phyloP scores from a whole-genome alignment of 2,113 vertebrate genomes.

The Saccopteryx leptura region DNA sequence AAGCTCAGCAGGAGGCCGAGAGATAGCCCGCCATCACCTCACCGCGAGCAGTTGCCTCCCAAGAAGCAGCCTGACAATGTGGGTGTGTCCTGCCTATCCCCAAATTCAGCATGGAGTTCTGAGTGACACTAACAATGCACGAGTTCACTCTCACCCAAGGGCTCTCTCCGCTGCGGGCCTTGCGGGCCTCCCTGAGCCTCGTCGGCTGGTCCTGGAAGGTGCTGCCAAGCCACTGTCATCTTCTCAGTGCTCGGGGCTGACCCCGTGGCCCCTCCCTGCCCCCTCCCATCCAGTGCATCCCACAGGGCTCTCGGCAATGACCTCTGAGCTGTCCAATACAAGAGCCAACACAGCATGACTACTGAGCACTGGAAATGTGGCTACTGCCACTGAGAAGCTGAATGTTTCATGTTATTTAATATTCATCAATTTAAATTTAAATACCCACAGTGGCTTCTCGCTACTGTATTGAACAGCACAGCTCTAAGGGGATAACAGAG shows the following conservation, averaged over 20 bases:
- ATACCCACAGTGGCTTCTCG: background rate
- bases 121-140: accelerated
- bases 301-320: background rate
- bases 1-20: slow-evolving; percentile 70
- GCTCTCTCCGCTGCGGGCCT: too few relatives aligned
- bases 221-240: background rate
- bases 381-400: background rate
- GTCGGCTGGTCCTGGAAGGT: background rate
- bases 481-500: background rate
- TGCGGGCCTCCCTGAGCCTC: background rate
- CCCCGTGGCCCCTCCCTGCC: background rate
- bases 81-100: background rate
- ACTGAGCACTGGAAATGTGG: background rate
- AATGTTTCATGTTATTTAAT: background rate
- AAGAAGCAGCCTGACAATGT: slow-evolving; percentile 34
- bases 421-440: background rate
- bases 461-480: too few relatives aligned
- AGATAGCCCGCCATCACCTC: slow-evolving; percentile 67
- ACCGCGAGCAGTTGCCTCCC: slow-evolving; percentile 74
- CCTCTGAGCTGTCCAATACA: background rate
- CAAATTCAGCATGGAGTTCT: background rate
- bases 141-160: background rate
- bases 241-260: background rate
- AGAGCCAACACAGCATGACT: background rate
- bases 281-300: background rate